phyloP scores from a whole-genome alignment of 2,888 invertebrate genomes.

The Graphium colonna region DNA sequence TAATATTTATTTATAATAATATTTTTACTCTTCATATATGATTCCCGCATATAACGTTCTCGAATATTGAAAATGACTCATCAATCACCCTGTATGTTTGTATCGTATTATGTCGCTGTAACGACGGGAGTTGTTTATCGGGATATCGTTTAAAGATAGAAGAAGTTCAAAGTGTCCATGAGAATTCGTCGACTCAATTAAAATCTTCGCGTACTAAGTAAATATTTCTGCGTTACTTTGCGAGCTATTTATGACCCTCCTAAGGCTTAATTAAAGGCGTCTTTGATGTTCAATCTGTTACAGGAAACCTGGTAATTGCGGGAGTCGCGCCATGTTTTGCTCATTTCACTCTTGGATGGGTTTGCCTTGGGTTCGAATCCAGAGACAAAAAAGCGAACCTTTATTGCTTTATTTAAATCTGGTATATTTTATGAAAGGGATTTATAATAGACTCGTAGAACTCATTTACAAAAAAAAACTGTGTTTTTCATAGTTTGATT shows the following conservation, averaged over 20 bases:
- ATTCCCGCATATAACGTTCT: too few species aligned
- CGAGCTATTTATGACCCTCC: constrained; percentile 67
- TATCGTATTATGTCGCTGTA: constrained; percentile 21
- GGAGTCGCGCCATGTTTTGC: constrained; percentile 42
- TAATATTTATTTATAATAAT: too few species aligned
- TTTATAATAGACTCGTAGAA: too few species aligned
- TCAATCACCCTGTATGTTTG: not conserved
- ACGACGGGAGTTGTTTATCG: constrained; percentile 37
- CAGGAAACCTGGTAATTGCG: constrained; percentile 67
- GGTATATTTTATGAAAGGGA: too few species aligned
- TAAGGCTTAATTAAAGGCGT: constrained; percentile 68
- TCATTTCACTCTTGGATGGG: constrained; percentile 34
- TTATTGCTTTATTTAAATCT: constrained; percentile 13
- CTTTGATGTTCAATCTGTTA: constrained; percentile 78
- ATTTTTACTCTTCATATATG: too few species aligned
- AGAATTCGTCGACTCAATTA: constrained; percentile 67
- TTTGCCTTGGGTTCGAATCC: constrained; percentile 5
- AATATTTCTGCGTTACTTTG: constrained; percentile 68
- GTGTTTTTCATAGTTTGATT: too few species aligned
- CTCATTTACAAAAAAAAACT: too few species aligned
- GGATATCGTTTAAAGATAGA: too few species aligned
- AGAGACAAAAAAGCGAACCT: constrained; percentile 27
- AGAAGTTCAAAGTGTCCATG: constrained; percentile 52
- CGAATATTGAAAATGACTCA: too few species aligned
- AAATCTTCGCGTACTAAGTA: constrained; percentile 63